Evolutionary conservation across 2,797 vertebrate genomes (phyloP), one percentile per base, ranked within the genome.

Genomic region (Geotrypetes seraphini): DNA sequence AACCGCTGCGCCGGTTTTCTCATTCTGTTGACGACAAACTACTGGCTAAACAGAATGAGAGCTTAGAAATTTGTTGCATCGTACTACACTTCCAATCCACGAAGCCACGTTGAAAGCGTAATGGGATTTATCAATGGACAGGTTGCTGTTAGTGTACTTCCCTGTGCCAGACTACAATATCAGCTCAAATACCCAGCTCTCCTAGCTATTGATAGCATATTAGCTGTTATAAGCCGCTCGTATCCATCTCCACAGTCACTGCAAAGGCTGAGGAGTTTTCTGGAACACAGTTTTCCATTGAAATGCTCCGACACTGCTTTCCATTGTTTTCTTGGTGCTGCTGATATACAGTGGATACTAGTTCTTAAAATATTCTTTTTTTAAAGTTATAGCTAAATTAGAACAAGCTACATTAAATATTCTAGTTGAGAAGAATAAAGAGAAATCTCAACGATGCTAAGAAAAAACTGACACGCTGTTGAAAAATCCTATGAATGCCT

Each of bases 151-250:
- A 38, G 24, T 31, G 21, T 16, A 35, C 22, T 36, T 22, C 26
- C 43, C 12, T 22, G 37, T 31, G 29, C 57, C 38, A 38, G 33
- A 30, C 25, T 8, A 7, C 42, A 25, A 39, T 17, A 30, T 18
- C 32, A 36, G 33, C 30, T 63, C 20, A 28, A 28, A 24, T 45
- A 43, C 35, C n/a, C n/a, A n/a, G n/a, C 21, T 33, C 28, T 36
- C 5, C 37, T 39, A 39, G 48, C 22, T 39, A 63, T 43, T 38
- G 54, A 63, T 35, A 31, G 50, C 16, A 15, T 33, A 51, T 27
- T 21, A 40, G 43, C 48, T 72, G 48, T 62, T 56, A 56, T 68
- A 62, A 64, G 66, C 63, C 68, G 66, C 63, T 62, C 60, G 41
- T 50, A 33, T 49, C 31, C 46, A 51, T 17, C 28, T 55, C 44